A percentile compares a stretch with the other conserved stretches of the same genome.
Conservation (phyloP, 2,797 vertebrate species). For the Jordanella pulchra region DNA sequence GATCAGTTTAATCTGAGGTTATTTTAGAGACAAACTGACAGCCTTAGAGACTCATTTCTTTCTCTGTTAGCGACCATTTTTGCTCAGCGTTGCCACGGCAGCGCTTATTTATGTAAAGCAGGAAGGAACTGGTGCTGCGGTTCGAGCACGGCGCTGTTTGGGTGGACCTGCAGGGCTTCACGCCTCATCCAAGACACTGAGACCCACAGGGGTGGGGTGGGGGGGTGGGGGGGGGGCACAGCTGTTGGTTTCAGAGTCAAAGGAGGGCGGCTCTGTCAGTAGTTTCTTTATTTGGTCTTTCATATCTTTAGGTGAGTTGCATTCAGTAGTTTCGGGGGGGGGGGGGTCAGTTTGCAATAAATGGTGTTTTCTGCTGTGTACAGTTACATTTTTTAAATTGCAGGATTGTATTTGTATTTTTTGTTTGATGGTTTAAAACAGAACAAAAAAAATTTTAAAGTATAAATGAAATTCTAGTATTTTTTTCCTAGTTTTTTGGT, state of each 20-base stretch:
- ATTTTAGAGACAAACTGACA: neutral
- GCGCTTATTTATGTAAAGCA: conserved; percentile 9
- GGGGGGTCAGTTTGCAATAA: conserved; percentile 80
- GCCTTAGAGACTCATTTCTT: conserved; percentile 5
- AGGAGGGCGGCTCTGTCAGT: conserved; percentile 47
- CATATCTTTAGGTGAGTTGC: conserved; percentile 78
- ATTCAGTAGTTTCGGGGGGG: conserved; percentile 78
- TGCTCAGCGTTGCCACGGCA: conserved; percentile 11
- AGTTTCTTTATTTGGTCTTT: conserved; percentile 43
- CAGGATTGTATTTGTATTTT: conserved; percentile 80
- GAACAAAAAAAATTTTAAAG: conserved; percentile 81
- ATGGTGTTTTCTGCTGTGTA: conserved; percentile 84
- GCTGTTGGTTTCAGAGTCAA: conserved; percentile 41
- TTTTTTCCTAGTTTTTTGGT: conserved; percentile 66
- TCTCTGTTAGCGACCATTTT: neutral
- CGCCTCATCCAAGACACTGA: conserved; percentile 13
- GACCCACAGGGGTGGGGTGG: conserved; percentile 26
- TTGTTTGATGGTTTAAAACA: conserved; percentile 81
- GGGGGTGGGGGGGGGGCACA: conserved; percentile 16
- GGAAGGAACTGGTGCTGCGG: conserved; percentile 27
- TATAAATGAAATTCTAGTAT: conserved; percentile 79
- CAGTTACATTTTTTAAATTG: conserved; percentile 80
- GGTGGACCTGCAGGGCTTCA: conserved; percentile 11
- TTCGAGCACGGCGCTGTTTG: conserved; percentile 25
- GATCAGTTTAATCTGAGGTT: neutral